These are phyloP conservation scores for Speoplatyrhinus poulsoni DNA, from an alignment of 2,113 vertebrate species.

Conservation along the genomic window DNA sequence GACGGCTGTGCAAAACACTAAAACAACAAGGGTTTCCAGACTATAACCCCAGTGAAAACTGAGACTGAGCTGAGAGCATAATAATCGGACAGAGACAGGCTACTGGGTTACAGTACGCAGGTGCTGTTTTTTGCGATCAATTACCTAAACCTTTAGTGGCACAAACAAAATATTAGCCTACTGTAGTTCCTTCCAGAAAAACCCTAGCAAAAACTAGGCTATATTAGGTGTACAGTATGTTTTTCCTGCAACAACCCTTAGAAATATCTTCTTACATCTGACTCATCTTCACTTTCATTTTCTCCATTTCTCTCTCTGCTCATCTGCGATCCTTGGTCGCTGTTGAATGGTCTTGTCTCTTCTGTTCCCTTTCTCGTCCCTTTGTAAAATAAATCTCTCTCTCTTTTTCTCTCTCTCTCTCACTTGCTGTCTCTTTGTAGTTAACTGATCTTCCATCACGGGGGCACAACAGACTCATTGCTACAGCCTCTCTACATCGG, in stretches of 20 bases:
- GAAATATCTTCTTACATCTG: not conserved
- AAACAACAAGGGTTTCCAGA: no score
- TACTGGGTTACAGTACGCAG: no score
- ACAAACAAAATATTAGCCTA: not conserved
- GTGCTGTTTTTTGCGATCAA: no score
- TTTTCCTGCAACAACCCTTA: not conserved
- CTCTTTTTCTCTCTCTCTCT: conserved; percentile 2
- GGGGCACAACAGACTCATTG: conserved; percentile 3
- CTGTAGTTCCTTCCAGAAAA: not conserved
- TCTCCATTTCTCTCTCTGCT: not conserved
- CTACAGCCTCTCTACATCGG: conserved; percentile 20
- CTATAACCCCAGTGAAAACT: no score
- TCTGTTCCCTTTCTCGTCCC: not conserved
- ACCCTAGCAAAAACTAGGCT: not conserved
- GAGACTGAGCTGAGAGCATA: no score
- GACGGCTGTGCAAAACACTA: no score
- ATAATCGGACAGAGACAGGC: no score
- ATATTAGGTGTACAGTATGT: no score
- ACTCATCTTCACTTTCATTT: not conserved
- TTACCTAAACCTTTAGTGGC: no score
- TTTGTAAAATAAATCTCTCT: not conserved
- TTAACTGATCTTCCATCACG: conserved; percentile 25
- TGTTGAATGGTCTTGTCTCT: not conserved
- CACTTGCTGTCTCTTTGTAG: not conserved
- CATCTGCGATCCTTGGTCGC: no score